Evolutionary conservation across 2,113 vertebrate genomes (phyloP), one percentile per base, ranked within the genome.

Genomic region (Paralichthys olivaceus): DNA sequence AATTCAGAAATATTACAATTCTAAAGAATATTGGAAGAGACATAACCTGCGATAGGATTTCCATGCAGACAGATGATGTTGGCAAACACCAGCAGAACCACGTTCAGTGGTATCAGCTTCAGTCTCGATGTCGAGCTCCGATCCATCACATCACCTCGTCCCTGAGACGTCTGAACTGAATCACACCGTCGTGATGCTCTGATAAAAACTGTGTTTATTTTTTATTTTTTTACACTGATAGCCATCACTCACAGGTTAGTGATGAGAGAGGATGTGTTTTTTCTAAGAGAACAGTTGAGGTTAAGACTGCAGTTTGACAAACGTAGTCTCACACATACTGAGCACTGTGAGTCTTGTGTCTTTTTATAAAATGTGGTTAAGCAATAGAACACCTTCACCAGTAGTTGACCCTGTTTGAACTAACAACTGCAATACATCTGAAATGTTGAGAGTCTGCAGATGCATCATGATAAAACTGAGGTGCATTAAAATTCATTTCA

Each of bases 11-110:
- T 13, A 8, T 29, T 19, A 19, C 2, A 3, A 29, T 51, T 37
- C 28, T 7, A 4, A 58, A 40, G 43, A 32, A 29, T 7, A 51
- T 1, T 1, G 2, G 15, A 17, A 68, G n/a, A 25, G n/a, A 54
- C 11, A 13, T 19, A 56, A 92, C 90, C 91, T 92, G 84, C 6
- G 23, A 5, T 1, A 4, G 17, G 26, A 22, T 67, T 47, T 67
- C 72, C 84, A 1, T 51, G 68, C 37, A 82, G 58, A 54, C 25
- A 57, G 54, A 22, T 4, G 1, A 23, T 19, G 68, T 19, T 29
- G 47, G 59, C 9, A 12, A 60, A 75, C 6, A 28, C 0, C 5
- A 89, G 49, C 15, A 89, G 77, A 28, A 85, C 49, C 28, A 40
- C 2, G 3, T 54, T 25, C 32, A 71, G 67, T 64, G 66, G 37